These are phyloP conservation scores for Agrochola lota DNA, from an alignment of 2,888 invertebrate genomes.

Conservation along the genomic window DNA sequence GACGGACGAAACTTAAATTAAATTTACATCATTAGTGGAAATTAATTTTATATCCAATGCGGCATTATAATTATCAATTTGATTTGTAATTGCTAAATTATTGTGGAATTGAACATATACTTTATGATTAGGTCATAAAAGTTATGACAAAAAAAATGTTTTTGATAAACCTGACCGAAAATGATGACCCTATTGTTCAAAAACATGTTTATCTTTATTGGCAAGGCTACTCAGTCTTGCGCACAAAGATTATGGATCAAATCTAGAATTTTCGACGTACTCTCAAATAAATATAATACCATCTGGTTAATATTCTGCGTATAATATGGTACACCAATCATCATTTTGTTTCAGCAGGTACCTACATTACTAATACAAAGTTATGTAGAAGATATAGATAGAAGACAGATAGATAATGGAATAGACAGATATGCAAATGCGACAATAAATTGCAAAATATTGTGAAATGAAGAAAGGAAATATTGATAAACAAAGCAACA, in stretches of 20 bases:
- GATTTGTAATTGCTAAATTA: neutral
- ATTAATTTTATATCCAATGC: constrained; percentile 22
- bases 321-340: neutral
- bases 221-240: constrained; percentile 48
- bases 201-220: constrained; percentile 58
- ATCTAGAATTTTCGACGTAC: constrained; percentile 47
- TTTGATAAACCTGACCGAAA: constrained; percentile 47
- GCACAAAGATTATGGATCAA: constrained; percentile 42
- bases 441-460: constrained; percentile 25
- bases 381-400: constrained; percentile 3
- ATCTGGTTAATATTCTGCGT: neutral
- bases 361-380: neutral
- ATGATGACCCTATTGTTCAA: constrained; percentile 62
- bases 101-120: neutral
- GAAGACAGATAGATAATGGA: constrained; percentile 6
- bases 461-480: constrained; percentile 23
- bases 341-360: constrained; percentile 11
- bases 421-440: constrained; percentile 26
- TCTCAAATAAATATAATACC: constrained; percentile 12
- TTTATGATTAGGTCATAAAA: constrained; percentile 20
- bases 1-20: constrained; percentile 39
- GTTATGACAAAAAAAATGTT: constrained; percentile 30
- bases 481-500: constrained; percentile 28
- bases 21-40: constrained; percentile 41
- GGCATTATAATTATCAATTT: constrained; percentile 22